Conservation (phyloP, 1,140 invertebrate genomes). For the Harlomillsia oculata region DNA sequence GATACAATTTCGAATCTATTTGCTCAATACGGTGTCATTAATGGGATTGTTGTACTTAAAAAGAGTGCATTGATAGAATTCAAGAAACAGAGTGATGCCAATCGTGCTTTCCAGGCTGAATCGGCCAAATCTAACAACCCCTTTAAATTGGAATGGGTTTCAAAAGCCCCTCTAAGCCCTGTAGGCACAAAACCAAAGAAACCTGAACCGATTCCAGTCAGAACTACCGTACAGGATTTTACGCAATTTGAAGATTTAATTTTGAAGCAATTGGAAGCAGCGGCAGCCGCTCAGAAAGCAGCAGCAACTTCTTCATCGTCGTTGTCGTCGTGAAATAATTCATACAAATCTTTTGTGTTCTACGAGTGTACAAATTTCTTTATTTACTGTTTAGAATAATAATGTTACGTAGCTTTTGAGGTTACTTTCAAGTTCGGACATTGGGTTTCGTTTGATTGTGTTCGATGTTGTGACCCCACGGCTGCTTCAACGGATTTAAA, state of each 20-base stretch:
- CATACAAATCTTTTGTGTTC: neutral
- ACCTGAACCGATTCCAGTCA: too few species aligned
- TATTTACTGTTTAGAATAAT: too few species aligned
- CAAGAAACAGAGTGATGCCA: conserved; percentile 14
- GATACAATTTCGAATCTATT: conserved; percentile 4
- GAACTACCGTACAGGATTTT: conserved; percentile 16
- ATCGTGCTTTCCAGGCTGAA: conserved; percentile 9
- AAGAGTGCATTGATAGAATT: conserved; percentile 28
- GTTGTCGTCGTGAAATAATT: too few species aligned
- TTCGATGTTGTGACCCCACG: too few species aligned
- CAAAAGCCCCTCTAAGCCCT: too few species aligned
- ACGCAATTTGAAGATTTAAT: conserved; percentile 32
- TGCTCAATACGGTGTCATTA: conserved; percentile 16
- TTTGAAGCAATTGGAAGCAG: conserved; percentile 17
- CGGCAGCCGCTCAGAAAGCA: conserved; percentile 23
- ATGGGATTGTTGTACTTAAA: conserved; percentile 11
- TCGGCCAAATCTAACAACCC: neutral
- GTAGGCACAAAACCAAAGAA: too few species aligned
- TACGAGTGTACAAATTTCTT: neutral
- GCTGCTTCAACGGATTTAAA: conserved; percentile 31
- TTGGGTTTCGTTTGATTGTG: too few species aligned
- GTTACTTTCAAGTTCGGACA: too few species aligned
- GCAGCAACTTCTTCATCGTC: neutral
- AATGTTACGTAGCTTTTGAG: too few species aligned
- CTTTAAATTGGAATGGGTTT: conserved; percentile 21